Conservation (phyloP, 2,113 vertebrate species). For the Galbula dea region DNA sequence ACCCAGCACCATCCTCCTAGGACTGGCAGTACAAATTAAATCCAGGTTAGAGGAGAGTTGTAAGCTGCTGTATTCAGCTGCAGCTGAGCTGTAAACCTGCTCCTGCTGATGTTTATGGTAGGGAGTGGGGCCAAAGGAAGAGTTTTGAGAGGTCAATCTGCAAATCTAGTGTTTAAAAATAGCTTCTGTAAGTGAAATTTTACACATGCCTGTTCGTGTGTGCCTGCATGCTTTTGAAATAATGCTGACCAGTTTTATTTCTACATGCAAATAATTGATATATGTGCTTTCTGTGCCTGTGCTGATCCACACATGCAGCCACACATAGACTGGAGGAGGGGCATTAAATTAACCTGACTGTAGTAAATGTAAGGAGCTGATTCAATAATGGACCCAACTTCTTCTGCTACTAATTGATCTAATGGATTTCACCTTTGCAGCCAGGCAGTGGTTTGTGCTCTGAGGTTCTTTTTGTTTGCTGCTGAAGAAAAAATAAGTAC, state of each 20-base stretch:
- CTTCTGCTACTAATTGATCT: background rate
- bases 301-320: background rate
- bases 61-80: background rate
- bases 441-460: conserved; percentile 13
- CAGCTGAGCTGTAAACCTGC: background rate
- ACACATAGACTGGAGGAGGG: background rate
- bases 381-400: background rate
- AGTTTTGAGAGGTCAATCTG: background rate
- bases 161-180: background rate
- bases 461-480: conserved; percentile 28
- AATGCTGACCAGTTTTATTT: background rate
- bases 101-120: background rate
- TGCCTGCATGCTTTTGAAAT: background rate
- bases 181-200: background rate
- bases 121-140: background rate
- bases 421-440: conserved; percentile 21
- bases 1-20: background rate
- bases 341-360: background rate
- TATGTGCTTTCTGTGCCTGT: background rate
- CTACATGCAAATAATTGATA: background rate
- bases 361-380: background rate
- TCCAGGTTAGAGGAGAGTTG: background rate
- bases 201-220: background rate
- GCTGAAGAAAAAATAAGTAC: background rate
- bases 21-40: background rate